A percentile compares a stretch with the other conserved stretches of the same genome.
Conservation (phyloP, 2,113 vertebrate genomes). For the Phyllostomus discolor region DNA sequence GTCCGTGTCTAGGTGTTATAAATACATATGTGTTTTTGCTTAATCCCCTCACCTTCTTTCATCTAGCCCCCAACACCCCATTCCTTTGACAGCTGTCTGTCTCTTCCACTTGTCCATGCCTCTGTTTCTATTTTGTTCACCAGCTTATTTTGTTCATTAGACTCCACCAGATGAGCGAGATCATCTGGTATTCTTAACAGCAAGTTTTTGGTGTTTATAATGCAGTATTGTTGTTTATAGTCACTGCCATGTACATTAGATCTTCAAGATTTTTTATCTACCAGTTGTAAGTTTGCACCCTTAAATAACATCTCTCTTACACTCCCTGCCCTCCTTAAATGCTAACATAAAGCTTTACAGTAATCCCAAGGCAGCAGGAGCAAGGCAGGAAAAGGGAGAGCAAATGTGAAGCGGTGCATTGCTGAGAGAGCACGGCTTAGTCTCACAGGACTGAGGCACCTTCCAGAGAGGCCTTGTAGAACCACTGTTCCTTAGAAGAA, state of each 20-base stretch:
- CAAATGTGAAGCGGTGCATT: accelerated
- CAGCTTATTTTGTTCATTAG: no score
- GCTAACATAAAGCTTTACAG: background rate
- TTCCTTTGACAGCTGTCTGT: no score
- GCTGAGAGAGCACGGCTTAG: background rate
- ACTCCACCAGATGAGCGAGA: no score
- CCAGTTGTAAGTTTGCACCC: background rate
- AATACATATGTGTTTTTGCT: no score
- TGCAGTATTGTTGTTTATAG: background rate
- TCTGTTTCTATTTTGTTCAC: no score
- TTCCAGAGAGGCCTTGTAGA: background rate
- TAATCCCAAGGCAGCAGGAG: background rate
- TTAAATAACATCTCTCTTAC: background rate
- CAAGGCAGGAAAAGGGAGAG: no score
- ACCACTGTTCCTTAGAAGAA: background rate
- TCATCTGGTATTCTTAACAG: background rate
- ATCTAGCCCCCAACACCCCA: no score
- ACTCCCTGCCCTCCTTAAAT: background rate
- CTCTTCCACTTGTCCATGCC: no score
- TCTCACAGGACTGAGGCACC: background rate
- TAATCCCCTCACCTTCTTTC: no score
- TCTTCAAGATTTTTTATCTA: background rate
- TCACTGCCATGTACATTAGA: background rate
- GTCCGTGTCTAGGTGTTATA: no score
- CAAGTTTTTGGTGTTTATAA: background rate